These are phyloP conservation scores for Nesoenas mayeri DNA, from an alignment of 2,113 vertebrate genomes.

Conservation along the genomic window DNA sequence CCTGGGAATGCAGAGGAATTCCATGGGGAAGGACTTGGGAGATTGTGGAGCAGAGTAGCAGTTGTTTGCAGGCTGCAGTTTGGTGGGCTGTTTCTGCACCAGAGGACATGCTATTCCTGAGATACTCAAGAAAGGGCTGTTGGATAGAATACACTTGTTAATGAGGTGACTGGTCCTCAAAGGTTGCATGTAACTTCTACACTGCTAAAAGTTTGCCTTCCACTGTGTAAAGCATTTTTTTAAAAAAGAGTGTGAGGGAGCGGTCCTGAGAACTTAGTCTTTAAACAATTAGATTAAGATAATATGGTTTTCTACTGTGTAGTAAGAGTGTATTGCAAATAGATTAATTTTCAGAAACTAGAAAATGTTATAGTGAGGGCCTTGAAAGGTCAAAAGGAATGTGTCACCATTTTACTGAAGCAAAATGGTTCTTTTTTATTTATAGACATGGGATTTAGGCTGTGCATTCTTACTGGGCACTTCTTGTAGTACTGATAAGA, in stretches of 20 bases:
- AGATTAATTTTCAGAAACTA: not conserved
- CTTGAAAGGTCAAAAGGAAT: not conserved
- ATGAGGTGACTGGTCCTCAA: not conserved
- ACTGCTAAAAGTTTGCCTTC: not conserved
- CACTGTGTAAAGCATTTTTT: not conserved
- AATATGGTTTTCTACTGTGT: fast-evolving
- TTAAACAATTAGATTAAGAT: not conserved
- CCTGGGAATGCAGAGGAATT: not conserved
- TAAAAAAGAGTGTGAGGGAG: not conserved
- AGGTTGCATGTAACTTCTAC: not conserved
- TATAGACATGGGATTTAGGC: not conserved
- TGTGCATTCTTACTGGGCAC: not conserved
- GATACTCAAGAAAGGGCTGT: not conserved
- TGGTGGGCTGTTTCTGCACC: not conserved
- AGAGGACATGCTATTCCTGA: not conserved
- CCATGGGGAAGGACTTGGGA: not conserved
- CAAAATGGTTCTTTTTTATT: not conserved
- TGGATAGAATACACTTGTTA: not conserved
- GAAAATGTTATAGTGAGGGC: not conserved
- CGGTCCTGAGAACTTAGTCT: not conserved
- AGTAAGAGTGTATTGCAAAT: not conserved
- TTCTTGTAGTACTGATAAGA: not conserved
- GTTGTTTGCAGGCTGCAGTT: not conserved
- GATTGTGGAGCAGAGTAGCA: not conserved
- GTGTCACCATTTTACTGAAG: not conserved